Percentiles rank a stretch among this genome's conserved stretches.
Conservation (phyloP, 1,140 invertebrate species). For the Babylonia areolata region DNA sequence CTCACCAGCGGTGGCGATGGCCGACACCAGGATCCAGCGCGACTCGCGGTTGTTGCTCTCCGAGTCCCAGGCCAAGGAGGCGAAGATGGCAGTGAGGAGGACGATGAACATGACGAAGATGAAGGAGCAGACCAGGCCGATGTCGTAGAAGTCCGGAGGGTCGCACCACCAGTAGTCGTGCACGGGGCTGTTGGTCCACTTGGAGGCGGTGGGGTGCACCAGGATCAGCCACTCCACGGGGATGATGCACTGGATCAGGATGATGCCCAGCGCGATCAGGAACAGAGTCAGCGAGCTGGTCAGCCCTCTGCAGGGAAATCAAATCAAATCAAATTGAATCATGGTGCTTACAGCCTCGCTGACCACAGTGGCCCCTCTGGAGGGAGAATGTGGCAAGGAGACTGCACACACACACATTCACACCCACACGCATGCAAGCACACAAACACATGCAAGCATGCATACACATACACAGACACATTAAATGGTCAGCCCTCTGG, state of each 20-base stretch:
- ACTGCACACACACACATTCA: no score
- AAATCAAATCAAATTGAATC: conserved; percentile 68
- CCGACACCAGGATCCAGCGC: conserved; percentile 65
- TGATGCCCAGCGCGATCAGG: conserved; percentile 73
- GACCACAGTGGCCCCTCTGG: conserved; percentile 71
- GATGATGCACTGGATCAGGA: conserved; percentile 74
- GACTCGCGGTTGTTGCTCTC: conserved; percentile 75
- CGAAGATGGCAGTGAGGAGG: conserved; percentile 74
- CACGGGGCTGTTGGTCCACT: conserved; percentile 33
- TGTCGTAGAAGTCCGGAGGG: conserved; percentile 72
- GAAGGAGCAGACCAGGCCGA: conserved; percentile 76
- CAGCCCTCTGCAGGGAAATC: conserved; percentile 52
- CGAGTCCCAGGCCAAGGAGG: conserved; percentile 75
- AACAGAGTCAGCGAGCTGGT: conserved; percentile 71
- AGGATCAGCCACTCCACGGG: conserved; percentile 69
- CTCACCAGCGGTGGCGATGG: conserved; percentile 29
- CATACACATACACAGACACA: no score
- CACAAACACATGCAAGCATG: no score
- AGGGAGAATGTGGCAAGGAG: no score
- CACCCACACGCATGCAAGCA: no score
- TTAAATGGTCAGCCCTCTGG: conserved; percentile 63
- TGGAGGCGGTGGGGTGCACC: conserved; percentile 55
- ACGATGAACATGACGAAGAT: conserved; percentile 77
- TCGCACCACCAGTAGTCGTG: conserved; percentile 70
- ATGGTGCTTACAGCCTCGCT: no score